A percentile compares a stretch with the other conserved stretches of the same genome.
These are phyloP conservation scores for Mugil cephalus DNA, from an alignment of 2,113 vertebrate genomes.

Conservation along the genomic window DNA sequence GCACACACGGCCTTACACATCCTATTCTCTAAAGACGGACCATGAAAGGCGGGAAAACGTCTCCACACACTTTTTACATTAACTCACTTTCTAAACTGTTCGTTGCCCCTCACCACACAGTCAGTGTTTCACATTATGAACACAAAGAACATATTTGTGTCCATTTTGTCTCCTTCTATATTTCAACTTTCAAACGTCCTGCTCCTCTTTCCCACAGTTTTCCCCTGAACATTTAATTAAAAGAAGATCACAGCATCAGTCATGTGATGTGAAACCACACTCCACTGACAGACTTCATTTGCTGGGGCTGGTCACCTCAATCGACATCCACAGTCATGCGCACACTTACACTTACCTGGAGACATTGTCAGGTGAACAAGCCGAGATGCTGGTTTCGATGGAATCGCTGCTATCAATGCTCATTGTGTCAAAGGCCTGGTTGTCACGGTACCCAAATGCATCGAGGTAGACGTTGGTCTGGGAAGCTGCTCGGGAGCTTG, in stretches of 20 bases:
- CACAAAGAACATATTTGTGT: conserved; percentile 11
- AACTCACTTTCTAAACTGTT: conserved; percentile 24
- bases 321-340: too few relatives aligned
- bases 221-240: background rate
- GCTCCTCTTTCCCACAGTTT: background rate
- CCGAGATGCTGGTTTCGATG: conserved; percentile 97
- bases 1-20: conserved; percentile 31
- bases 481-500: conserved; percentile 89
- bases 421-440: conserved; percentile 90
- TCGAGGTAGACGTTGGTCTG: conserved; percentile 94
- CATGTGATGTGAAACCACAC: background rate
- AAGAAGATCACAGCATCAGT: too few relatives aligned
- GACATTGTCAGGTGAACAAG: conserved; percentile 95
- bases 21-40: conserved; percentile 30
- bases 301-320: too few relatives aligned
- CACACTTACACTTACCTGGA: conserved; percentile 87
- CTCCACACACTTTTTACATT: conserved; percentile 65
- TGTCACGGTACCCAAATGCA: conserved; percentile 90
- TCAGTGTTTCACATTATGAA: conserved; percentile 34
- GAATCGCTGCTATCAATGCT: conserved; percentile 96
- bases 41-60: conserved; percentile 62
- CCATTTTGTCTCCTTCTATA: background rate
- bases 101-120: background rate
- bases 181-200: conserved; percentile 8
- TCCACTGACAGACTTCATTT: background rate